These are phyloP conservation scores for Neoitamus cyanurus DNA, from an alignment of 2,888 invertebrate species.

Conservation along the genomic window DNA sequence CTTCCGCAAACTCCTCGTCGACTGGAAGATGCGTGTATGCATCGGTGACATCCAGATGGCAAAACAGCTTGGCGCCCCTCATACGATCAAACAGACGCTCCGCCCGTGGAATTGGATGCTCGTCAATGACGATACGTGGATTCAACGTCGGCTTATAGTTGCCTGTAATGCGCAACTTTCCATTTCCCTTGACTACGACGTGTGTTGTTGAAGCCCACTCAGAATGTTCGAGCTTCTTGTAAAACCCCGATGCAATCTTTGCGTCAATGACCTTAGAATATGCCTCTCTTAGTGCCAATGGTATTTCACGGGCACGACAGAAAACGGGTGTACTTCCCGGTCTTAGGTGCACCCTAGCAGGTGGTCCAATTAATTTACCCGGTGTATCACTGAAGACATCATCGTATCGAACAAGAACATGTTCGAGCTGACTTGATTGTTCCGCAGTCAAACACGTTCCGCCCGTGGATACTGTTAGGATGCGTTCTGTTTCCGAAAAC, in stretches of 20 bases:
- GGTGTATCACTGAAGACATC: too few species aligned
- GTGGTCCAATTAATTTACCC: too few species aligned
- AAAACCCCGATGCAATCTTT: too few species aligned
- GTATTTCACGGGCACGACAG: background rate
- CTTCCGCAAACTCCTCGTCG: too few species aligned
- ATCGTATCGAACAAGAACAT: too few species aligned
- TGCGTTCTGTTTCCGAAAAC: too few species aligned
- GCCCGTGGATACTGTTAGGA: too few species aligned
- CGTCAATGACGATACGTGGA: slow-evolving; percentile 48
- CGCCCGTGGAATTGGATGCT: slow-evolving; percentile 43
- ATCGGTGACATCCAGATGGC: background rate
- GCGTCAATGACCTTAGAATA: background rate
- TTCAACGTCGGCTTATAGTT: slow-evolving; percentile 49
- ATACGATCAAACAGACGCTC: slow-evolving; percentile 45
- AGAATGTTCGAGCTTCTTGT: slow-evolving; percentile 47
- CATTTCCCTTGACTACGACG: slow-evolving; percentile 43
- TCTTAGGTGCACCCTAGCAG: background rate
- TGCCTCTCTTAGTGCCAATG: background rate
- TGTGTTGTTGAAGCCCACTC: slow-evolving; percentile 50
- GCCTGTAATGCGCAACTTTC: slow-evolving; percentile 46
- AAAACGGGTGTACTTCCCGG: background rate
- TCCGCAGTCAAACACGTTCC: too few species aligned
- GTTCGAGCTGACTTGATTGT: too few species aligned
- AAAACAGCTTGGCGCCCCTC: slow-evolving; percentile 35
- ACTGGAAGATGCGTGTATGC: background rate